Base-by-base conservation (phyloP, 35 echinoderm and acorn worm genomes). In the Amphiura filiformis region DNA sequence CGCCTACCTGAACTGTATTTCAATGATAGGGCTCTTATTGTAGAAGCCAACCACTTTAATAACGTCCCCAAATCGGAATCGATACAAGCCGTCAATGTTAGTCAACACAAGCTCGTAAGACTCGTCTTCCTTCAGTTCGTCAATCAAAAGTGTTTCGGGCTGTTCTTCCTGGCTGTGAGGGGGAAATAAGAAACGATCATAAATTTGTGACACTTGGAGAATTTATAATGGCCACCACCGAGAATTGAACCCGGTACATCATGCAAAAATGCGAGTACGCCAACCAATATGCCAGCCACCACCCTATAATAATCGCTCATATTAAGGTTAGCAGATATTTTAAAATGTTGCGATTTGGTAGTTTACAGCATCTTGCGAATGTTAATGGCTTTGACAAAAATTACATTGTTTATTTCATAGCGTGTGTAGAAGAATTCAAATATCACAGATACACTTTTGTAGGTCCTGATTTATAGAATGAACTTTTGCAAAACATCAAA, bases 21-120 rank as follows among this genome's bases (percentile, higher is more conserved):
- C 33, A 64, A 91, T 49, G 22, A 85, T 57, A 2, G 90, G 90
- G 84, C 83, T 87, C 23, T 81, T 86, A 36, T 91, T 39, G 38
- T 91, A 49, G 39, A 79, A 86, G 4, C 90, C 82, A 23, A 80
- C 42, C 31, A 91, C 83, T 57, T 87, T 78, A 0, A 91, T 36
- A 0, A 91, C 83, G 77, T 91, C 90, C 31, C 90, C 90, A 14
- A 91, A 37, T 18, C 90, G 90, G 40, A 80, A 86, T 14, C 90
- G 83, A 31, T 87, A 86, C 11, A 86, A 39, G 15, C 90, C 90
- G 32, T 85, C 77, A 31, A 5, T 17, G 26, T 77, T 84, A 28
- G 76, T 91, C 0, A 91, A 13, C 4, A 86, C 90, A 34, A 91
- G 18, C 76, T 91, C 90, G 47, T 91, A 91, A 32, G 56, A 52